Evolutionary conservation across 2,888 invertebrate species (phyloP).

Genomic region (Latrodectus elegans): DNA sequence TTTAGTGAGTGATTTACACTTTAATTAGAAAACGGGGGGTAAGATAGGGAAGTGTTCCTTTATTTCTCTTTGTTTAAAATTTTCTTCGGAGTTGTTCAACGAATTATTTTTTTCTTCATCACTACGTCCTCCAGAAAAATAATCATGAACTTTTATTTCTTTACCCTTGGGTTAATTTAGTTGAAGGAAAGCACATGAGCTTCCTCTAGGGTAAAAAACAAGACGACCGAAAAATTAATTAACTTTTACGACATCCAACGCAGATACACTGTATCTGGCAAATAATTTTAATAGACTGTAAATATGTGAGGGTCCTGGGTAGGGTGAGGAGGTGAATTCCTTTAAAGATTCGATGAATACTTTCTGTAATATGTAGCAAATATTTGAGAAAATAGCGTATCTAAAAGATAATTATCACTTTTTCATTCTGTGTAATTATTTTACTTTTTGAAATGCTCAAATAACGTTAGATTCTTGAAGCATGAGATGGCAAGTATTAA

Average conservation of each 20-base stretch:
- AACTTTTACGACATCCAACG: not conserved
- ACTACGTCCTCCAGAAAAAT: conserved; percentile 20
- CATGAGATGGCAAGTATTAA: too few relatives aligned
- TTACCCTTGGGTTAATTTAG: conserved; percentile 42
- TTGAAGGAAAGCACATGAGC: not conserved
- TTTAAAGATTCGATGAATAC: too few relatives aligned
- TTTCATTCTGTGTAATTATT: too few relatives aligned
- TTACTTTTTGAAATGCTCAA: too few relatives aligned
- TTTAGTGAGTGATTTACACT: conserved; percentile 50
- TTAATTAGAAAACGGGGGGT: conserved; percentile 24
- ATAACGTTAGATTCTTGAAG: too few relatives aligned
- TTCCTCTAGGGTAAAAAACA: conserved; percentile 9
- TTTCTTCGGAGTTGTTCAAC: conserved; percentile 12
- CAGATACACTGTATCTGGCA: too few relatives aligned
- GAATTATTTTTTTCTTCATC: conserved; percentile 22
- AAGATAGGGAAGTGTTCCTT: conserved; percentile 12
- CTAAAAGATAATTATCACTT: too few relatives aligned
- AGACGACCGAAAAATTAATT: conserved; percentile 30
- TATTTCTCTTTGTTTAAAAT: conserved; percentile 46
- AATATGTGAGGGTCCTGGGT: too few relatives aligned
- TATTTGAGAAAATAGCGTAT: too few relatives aligned
- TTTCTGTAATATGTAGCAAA: too few relatives aligned
- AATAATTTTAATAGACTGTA: too few relatives aligned
- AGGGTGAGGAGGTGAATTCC: too few relatives aligned
- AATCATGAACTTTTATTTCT: conserved; percentile 50